These are phyloP conservation scores for Limnephilus marmoratus DNA, from an alignment of 2,888 invertebrate genomes.

Conservation along the genomic window DNA sequence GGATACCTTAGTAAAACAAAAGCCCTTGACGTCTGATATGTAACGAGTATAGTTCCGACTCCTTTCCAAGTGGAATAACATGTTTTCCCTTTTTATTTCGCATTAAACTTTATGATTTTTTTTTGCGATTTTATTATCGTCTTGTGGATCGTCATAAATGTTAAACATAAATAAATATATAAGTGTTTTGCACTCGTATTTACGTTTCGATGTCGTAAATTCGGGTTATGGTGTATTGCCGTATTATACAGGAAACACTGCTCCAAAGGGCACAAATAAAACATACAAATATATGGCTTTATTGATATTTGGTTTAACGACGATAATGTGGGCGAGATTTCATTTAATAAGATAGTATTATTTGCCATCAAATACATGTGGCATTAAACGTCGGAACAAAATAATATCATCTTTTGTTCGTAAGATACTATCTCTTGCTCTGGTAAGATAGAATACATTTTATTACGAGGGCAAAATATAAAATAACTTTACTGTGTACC, in stretches of 20 bases:
- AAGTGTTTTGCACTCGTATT: slow-evolving; percentile 67
- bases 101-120: slow-evolving; percentile 64
- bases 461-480: neutral
- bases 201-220: slow-evolving; percentile 65
- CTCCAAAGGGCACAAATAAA: slow-evolving; percentile 49
- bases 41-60: slow-evolving; percentile 46
- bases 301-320: slow-evolving; percentile 38
- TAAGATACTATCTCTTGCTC: neutral
- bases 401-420: neutral
- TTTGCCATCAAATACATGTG: neutral
- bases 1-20: slow-evolving; percentile 33
- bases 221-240: slow-evolving; percentile 62
- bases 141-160: slow-evolving; percentile 65
- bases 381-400: neutral
- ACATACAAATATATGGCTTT: slow-evolving; percentile 8
- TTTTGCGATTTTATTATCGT: slow-evolving; percentile 64
- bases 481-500: neutral
- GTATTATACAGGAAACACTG: slow-evolving; percentile 50
- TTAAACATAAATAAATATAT: slow-evolving; percentile 65
- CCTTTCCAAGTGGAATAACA: slow-evolving; percentile 60
- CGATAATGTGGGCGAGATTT: slow-evolving; percentile 37
- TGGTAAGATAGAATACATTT: neutral
- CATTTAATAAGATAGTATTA: slow-evolving; percentile 27
- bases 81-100: slow-evolving; percentile 62
- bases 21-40: slow-evolving; percentile 10